Conservation (phyloP, 2,888 invertebrate genomes). For the Coenonympha arcania region DNA sequence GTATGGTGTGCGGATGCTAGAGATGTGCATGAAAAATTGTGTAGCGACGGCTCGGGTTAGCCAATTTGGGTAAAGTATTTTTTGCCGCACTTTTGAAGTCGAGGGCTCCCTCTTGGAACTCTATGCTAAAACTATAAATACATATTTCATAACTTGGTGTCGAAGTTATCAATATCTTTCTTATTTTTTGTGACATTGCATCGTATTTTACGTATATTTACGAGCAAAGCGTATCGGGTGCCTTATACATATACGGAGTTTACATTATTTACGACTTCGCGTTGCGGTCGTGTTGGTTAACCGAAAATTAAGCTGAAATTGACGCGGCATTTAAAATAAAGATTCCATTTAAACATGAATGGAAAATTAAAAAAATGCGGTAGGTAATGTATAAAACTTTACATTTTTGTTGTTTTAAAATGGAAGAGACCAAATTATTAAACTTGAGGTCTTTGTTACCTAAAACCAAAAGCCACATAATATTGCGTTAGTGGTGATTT, state of each 20-base stretch:
- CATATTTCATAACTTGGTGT: slow-evolving; percentile 1
- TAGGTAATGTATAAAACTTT: neutral
- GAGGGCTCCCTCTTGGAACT: too few relatives aligned
- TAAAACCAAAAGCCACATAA: neutral
- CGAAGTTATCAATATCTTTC: neutral
- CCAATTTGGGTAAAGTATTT: too few relatives aligned
- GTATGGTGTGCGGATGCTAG: too few relatives aligned
- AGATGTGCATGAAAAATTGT: too few relatives aligned
- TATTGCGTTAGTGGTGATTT: too few relatives aligned
- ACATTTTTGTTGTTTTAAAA: neutral
- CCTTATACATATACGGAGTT: slow-evolving; percentile 11
- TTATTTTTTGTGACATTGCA: neutral
- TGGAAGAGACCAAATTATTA: neutral
- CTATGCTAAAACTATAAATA: too few relatives aligned
- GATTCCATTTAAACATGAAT: neutral
- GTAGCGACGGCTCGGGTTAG: too few relatives aligned
- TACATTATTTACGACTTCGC: slow-evolving; percentile 11
- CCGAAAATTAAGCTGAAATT: slow-evolving; percentile 1
- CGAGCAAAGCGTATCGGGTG: slow-evolving; percentile 5
- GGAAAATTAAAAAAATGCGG: neutral
- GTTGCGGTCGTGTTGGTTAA: slow-evolving; percentile 6
- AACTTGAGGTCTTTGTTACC: neutral
- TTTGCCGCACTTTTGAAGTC: too few relatives aligned
- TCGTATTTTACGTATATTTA: slow-evolving; percentile 12
- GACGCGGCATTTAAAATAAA: neutral